Conservation (phyloP, 2,113 vertebrate genomes). For the Laticauda colubrina region DNA sequence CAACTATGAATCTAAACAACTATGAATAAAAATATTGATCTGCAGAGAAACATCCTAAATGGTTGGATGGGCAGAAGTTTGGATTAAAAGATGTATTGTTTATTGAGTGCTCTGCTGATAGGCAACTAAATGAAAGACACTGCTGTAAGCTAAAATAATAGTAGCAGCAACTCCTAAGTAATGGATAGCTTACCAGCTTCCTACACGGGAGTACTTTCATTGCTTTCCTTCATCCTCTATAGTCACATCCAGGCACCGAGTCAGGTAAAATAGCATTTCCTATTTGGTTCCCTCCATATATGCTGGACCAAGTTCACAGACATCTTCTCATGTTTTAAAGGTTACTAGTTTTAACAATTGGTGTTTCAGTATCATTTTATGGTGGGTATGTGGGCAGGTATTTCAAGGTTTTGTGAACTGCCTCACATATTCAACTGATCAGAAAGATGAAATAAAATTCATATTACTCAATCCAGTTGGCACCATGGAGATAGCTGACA, state of each 20-base stretch:
- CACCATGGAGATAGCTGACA: neutral
- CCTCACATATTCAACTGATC: neutral
- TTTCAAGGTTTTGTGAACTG: neutral
- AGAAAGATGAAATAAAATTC: neutral
- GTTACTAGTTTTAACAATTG: neutral
- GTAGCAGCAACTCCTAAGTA: neutral
- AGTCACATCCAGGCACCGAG: neutral
- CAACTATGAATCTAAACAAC: neutral
- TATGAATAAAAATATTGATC: neutral
- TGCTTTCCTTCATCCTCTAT: neutral
- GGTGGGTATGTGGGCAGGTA: neutral
- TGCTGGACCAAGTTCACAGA: neutral
- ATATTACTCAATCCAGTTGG: neutral
- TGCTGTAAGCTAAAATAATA: neutral
- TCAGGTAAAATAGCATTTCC: neutral
- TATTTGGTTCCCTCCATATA: neutral
- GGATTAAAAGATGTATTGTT: neutral
- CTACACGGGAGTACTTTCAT: neutral
- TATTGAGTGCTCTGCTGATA: neutral
- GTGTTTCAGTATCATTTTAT: neutral
- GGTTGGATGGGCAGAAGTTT: neutral
- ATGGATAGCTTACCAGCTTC: neutral
- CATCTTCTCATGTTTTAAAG: neutral
- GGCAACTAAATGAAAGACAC: neutral
- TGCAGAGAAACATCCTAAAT: neutral